Conservation (phyloP, 2,888 invertebrate genomes). For the Caenorhabditis panamensis region DNA sequence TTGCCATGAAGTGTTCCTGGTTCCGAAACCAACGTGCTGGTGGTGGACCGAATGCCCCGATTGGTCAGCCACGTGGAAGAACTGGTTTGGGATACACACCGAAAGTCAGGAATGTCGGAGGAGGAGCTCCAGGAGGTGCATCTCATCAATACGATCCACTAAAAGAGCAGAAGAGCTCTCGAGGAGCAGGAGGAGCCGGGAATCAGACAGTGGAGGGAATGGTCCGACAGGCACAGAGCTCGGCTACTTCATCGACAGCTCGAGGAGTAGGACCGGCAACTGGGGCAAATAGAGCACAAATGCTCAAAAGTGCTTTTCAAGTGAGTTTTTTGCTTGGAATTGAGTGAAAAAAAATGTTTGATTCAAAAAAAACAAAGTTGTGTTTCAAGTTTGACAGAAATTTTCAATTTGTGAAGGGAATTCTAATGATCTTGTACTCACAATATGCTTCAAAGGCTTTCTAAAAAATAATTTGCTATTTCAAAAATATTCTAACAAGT, state of each 20-base stretch:
- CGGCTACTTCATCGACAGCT: slow-evolving; percentile 35
- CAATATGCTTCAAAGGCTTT: no score
- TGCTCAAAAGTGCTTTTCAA: slow-evolving; percentile 69
- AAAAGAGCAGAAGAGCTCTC: slow-evolving; percentile 60
- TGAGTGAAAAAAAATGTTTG: slow-evolving; percentile 2
- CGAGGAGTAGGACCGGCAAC: slow-evolving; percentile 28
- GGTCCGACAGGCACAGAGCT: slow-evolving; percentile 47
- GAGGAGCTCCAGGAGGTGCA: slow-evolving; percentile 22
- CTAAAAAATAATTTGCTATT: neutral
- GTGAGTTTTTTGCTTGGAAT: slow-evolving; percentile 23
- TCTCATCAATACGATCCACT: slow-evolving; percentile 62
- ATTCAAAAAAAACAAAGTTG: neutral
- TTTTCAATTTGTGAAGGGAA: no score
- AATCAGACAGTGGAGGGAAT: slow-evolving; percentile 59
- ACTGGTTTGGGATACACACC: slow-evolving; percentile 65
- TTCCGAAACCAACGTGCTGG: slow-evolving; percentile 63
- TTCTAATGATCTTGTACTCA: no score
- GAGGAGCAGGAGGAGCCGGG: neutral
- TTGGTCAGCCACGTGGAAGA: slow-evolving; percentile 44
- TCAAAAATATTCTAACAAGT: no score
- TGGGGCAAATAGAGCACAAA: slow-evolving; percentile 57
- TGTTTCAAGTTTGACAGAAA: neutral
- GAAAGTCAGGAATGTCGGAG: slow-evolving; percentile 33
- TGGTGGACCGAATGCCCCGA: slow-evolving; percentile 8
- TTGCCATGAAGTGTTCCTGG: slow-evolving; percentile 69